Evolutionary conservation across 2,888 invertebrate genomes (phyloP), one percentile per base, ranked within the genome.

Genomic region (Diadegma fenestrale): DNA sequence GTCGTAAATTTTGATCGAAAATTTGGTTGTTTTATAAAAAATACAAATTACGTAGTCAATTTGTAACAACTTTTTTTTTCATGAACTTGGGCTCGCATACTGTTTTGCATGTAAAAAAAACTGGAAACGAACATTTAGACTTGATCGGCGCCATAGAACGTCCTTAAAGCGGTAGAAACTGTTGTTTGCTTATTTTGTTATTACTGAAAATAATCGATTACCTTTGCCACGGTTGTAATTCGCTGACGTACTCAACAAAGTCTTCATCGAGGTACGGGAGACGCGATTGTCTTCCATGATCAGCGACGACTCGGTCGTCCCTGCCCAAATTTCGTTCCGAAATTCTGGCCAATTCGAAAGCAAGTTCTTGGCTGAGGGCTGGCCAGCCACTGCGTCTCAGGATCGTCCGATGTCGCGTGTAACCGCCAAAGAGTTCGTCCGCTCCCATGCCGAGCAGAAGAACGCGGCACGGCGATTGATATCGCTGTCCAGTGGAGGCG

Each of bases 351-450:
- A 99, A 96, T 93, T 99, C 99, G 85, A 96, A 94, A 93, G 89
- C 94, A 92, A 94, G 92, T 88, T 96, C 96, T 69, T 94, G 94
- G 2, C 94, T 90, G 58, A 97, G 93, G 12, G 94, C 95, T 30
- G 89, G 66, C 95, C 94, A 95, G 89, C 94, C 95, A 88, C 93
- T 93, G 19, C 96, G 95, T 90, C 94, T 95, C 82, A 96, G 96
- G 5, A 96, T 96, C 88, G 96, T 97, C 90, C 98, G 95, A 92
- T 99, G 99, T 84, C 98, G 95, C 48, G 96, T 96, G 92, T 99
- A 99, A 1, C 99, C 99, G 71, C 98, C 99, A 92, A 99, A 97
- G 86, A 99, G 95, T 94, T 99, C 99, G 95, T 99, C 99, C 0
- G 99, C 99, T 8, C 99, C 99, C 95, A 98, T 98, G 48, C 99